Conservation (phyloP, 2,888 invertebrate genomes). For the Drosophila acutilabella region DNA sequence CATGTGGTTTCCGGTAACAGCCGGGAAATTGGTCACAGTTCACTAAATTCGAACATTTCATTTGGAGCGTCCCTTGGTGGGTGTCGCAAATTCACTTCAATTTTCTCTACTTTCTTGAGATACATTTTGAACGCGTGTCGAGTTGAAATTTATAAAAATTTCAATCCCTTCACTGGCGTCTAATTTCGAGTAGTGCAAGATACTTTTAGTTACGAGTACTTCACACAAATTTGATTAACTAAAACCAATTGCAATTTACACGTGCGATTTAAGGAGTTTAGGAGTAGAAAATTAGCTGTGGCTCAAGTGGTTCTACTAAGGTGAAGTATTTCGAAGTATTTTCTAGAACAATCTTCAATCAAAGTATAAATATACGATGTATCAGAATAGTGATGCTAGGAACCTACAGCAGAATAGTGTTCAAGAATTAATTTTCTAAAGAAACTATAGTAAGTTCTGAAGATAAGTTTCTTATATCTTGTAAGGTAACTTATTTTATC, state of each 20-base stretch:
- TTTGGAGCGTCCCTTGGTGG: constrained; percentile 51
- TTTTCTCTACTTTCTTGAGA: constrained; percentile 56
- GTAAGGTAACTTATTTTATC: too few species aligned
- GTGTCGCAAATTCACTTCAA: constrained; percentile 54
- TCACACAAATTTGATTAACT: constrained; percentile 42
- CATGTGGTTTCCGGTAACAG: constrained; percentile 44
- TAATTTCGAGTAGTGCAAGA: background rate
- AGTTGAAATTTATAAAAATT: constrained; percentile 7
- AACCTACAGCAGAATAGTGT: too few species aligned
- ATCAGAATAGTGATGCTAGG: too few species aligned
- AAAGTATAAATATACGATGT: too few species aligned
- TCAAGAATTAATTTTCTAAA: too few species aligned
- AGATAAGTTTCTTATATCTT: too few species aligned
- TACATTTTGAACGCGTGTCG: constrained; percentile 57
- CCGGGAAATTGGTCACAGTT: constrained; percentile 46
- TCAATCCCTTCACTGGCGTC: constrained; percentile 6
- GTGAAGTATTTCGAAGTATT: too few species aligned
- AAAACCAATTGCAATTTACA: constrained; percentile 42
- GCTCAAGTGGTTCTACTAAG: constrained; percentile 1
- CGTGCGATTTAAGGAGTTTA: background rate
- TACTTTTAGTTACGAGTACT: constrained; percentile 19
- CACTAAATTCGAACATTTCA: background rate
- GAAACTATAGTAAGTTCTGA: too few species aligned
- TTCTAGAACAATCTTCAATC: too few species aligned
- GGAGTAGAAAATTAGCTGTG: background rate